phyloP scores from a whole-genome alignment of 1,140 invertebrate genomes.

The Zaprionus africanus region DNA sequence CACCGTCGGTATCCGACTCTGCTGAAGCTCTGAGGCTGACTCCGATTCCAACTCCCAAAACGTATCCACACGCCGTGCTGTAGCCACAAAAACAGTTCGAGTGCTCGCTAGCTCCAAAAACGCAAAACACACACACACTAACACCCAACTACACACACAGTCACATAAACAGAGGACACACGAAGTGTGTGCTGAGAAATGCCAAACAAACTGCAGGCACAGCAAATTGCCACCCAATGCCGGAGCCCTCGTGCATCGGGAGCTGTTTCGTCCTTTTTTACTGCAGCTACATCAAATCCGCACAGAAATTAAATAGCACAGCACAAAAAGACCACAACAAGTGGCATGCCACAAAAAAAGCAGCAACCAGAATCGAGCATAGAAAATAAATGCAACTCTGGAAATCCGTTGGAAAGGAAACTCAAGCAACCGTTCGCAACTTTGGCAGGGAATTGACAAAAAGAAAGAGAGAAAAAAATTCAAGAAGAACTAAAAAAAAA shows the following conservation, averaged over 20 bases:
- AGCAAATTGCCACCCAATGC: constrained; percentile 57
- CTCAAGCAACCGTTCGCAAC: constrained; percentile 17
- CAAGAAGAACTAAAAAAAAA: neutral
- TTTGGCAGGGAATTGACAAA: constrained; percentile 17
- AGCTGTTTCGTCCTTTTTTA: constrained; percentile 49
- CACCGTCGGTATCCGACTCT: neutral
- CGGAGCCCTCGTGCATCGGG: constrained; percentile 18
- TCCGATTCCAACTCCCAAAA: constrained; percentile 28
- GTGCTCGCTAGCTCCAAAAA: constrained; percentile 36
- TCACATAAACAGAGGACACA: neutral
- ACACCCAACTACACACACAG: constrained; percentile 14
- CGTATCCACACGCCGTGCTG: constrained; percentile 23
- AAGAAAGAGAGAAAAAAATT: neutral
- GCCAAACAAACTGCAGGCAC: constrained; percentile 51
- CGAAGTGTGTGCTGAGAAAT: constrained; percentile 21
- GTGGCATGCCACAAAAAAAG: constrained; percentile 39
- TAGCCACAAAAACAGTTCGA: constrained; percentile 39
- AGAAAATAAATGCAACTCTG: constrained; percentile 16
- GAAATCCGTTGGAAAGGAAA: constrained; percentile 15
- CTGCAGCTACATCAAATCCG: constrained; percentile 51
- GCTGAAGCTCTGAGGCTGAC: constrained; percentile 3
- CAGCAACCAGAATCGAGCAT: neutral
- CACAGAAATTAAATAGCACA: constrained; percentile 52
- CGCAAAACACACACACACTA: constrained; percentile 31
- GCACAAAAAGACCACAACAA: constrained; percentile 55